Conservation (phyloP, 2,888 invertebrate species). For the Scaptomyza polygonia region DNA sequence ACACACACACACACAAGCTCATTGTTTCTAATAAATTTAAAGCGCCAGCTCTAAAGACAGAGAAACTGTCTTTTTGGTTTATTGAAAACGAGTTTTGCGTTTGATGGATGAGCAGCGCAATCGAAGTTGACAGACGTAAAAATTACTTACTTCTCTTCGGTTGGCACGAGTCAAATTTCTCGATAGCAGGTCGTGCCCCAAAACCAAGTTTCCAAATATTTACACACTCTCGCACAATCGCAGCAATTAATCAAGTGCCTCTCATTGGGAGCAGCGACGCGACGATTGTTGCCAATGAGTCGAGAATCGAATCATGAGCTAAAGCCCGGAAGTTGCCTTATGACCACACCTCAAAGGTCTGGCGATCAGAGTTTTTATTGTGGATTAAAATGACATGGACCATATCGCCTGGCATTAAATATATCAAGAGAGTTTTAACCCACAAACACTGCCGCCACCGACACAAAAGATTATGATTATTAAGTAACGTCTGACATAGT, state of each 20-base stretch:
- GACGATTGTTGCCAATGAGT: constrained; percentile 37
- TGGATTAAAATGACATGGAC: constrained; percentile 59
- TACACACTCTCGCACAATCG: constrained; percentile 62
- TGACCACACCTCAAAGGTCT: constrained; percentile 66
- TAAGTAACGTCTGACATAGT: constrained; percentile 78
- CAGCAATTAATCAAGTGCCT: constrained; percentile 75
- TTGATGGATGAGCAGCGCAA: constrained; percentile 71
- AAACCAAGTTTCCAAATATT: constrained; percentile 42
- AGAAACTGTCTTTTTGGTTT: constrained; percentile 4
- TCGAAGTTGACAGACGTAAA: constrained; percentile 78
- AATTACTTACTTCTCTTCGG: constrained; percentile 56
- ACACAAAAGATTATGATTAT: constrained; percentile 69
- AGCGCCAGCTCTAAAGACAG: constrained; percentile 13
- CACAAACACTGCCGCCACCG: constrained; percentile 60
- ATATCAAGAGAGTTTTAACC: constrained; percentile 37
- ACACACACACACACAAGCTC: not conserved
- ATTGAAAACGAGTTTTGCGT: constrained; percentile 41
- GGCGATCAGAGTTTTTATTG: constrained; percentile 46
- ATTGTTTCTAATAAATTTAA: constrained; percentile 22
- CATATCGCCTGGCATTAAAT: constrained; percentile 39
- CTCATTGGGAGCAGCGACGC: constrained; percentile 41
- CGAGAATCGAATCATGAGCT: constrained; percentile 33
- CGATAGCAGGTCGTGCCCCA: constrained; percentile 52
- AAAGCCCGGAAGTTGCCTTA: constrained; percentile 81
- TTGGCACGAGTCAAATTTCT: constrained; percentile 79